A percentile compares a stretch with the other conserved stretches of the same genome.
phyloP scores from a whole-genome alignment of 2,113 vertebrate species.

The Climacteris rufus region DNA sequence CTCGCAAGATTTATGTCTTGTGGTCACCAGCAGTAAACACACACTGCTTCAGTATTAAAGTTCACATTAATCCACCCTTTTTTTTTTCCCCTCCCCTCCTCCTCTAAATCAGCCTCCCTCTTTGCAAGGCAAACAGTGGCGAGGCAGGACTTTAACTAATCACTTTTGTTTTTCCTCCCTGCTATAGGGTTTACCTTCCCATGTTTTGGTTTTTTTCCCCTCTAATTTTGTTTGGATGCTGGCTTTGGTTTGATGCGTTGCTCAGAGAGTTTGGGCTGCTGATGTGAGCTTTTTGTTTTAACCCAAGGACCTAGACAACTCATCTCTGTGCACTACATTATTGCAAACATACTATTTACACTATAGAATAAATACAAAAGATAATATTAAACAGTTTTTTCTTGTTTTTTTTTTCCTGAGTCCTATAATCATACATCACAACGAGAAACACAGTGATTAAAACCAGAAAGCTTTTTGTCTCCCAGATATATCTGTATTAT shows the following conservation, averaged over 20 bases:
- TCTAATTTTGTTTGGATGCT: background rate
- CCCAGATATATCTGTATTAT: background rate
- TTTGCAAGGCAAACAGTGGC: slow-evolving; percentile 63
- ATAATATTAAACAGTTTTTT: background rate
- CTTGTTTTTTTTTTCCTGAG: rapidly evolving
- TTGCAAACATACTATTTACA: background rate
- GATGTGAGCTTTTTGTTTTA: background rate
- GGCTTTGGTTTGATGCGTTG: background rate
- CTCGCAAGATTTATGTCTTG: slow-evolving; percentile 74
- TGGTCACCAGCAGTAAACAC: slow-evolving; percentile 83
- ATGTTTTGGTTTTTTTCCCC: background rate
- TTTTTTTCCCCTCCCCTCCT: background rate
- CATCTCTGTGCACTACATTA: background rate
- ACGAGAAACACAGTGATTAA: background rate
- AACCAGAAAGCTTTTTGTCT: background rate
- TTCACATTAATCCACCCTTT: slow-evolving; percentile 66
- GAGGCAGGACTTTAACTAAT: slow-evolving; percentile 49
- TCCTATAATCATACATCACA: background rate
- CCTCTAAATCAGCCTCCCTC: slow-evolving; percentile 60
- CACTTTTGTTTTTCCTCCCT: slow-evolving; percentile 44
- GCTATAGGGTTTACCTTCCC: slow-evolving; percentile 2
- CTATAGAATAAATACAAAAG: background rate
- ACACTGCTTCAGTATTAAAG: slow-evolving; percentile 71
- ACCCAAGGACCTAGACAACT: background rate
- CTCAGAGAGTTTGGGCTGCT: background rate